These are phyloP conservation scores for Tribolium madens DNA, from an alignment of 1,140 invertebrate genomes.

Conservation along the genomic window DNA sequence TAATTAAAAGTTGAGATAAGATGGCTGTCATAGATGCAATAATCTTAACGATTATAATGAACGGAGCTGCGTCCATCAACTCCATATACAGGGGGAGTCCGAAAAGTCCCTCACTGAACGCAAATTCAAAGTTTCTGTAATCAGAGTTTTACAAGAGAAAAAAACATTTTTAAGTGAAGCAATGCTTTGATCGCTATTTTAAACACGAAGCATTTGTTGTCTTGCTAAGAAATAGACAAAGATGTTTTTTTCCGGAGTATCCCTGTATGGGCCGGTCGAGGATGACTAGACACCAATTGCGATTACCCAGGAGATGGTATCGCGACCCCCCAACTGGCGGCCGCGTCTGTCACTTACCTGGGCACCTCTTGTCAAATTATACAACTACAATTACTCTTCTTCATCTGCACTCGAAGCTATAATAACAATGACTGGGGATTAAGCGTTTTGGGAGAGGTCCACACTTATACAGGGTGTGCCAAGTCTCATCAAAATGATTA, in stretches of 20 bases:
- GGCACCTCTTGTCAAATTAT: conserved; percentile 63
- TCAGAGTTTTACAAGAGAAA: not conserved
- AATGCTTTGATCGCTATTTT: not conserved
- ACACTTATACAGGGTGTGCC: too few relatives aligned
- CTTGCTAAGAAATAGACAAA: too few relatives aligned
- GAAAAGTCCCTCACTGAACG: not conserved
- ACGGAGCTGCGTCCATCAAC: conserved; percentile 46
- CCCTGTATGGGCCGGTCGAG: conserved; percentile 16
- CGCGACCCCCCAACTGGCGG: conserved; percentile 61
- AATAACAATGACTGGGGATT: conserved; percentile 44
- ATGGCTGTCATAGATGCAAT: conserved; percentile 52
- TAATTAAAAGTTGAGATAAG: conserved; percentile 58
- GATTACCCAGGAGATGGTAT: conserved; percentile 61
- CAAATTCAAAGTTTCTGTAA: not conserved
- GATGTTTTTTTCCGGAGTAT: not conserved
- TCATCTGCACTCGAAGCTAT: conserved; percentile 33
- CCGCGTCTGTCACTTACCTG: conserved; percentile 63
- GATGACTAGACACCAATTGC: conserved; percentile 61
- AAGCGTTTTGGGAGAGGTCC: not conserved
- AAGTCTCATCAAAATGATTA: too few relatives aligned
- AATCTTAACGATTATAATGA: conserved; percentile 55
- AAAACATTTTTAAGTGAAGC: not conserved
- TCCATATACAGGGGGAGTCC: not conserved
- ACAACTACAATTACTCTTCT: conserved; percentile 61
- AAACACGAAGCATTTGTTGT: too few relatives aligned